Conservation (phyloP, 2,113 vertebrate species). For the Dipodomys stephensi region DNA sequence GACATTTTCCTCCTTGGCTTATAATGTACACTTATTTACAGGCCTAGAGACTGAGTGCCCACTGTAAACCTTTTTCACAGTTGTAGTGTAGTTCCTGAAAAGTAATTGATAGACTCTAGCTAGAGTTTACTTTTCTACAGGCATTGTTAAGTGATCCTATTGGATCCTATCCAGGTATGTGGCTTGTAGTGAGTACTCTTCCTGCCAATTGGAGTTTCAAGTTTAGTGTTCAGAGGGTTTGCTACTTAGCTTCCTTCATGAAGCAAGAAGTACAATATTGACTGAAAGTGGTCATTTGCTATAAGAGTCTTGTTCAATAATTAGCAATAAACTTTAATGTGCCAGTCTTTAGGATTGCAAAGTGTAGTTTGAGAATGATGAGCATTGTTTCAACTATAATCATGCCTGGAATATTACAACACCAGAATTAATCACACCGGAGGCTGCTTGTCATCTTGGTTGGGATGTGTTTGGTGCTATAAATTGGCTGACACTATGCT, state of each 20-base stretch:
- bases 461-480: background rate
- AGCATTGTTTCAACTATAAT: background rate
- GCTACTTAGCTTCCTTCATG: background rate
- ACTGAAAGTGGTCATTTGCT: background rate
- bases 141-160: fast-evolving
- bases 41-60: background rate
- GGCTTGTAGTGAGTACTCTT: background rate
- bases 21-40: background rate
- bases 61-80: background rate
- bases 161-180: fast-evolving
- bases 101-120: background rate
- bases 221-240: background rate
- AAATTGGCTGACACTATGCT: background rate
- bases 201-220: background rate
- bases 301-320: background rate
- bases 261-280: background rate
- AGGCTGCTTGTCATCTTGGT: background rate
- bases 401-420: background rate
- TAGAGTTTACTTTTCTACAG: background rate
- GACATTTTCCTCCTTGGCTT: too few species aligned
- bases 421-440: background rate
- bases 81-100: background rate
- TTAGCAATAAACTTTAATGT: background rate
- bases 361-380: background rate
- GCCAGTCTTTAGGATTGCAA: fast-evolving